Evolutionary conservation across 2,888 invertebrate species (phyloP), one percentile per base, ranked within the genome.

Genomic region (Onchidella celtica): DNA sequence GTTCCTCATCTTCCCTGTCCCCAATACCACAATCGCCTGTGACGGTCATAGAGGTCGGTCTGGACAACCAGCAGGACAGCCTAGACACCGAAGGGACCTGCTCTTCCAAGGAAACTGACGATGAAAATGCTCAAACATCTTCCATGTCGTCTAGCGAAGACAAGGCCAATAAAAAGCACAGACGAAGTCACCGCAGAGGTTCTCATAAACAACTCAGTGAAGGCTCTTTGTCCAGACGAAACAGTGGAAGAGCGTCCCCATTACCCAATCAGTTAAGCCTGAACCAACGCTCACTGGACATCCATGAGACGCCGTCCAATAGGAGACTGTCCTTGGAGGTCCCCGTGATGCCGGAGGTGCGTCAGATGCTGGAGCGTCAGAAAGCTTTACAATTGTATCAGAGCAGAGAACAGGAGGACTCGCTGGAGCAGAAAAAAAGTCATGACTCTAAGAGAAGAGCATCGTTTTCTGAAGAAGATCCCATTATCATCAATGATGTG

Each of bases 61-160:
- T 92, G n/a, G 92, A 91, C 83, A 92, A 91, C 82, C 89, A 89
- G 79, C 88, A 88, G 75, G 91, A 91, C 78, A 88, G 88, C 75
- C 40, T 90, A 3, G 91, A 91, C 40, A 83, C 85, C 0, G 89
- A 89, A 32, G 81, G 84, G 9, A 83, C 82, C n/a, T 40, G 72
- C 32, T 85, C 75, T 34, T 85, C 85, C 29, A 83, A 72, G 38
- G 85, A 85, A 4, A 76, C 40, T 29, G 83, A 83, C 55, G 82
- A 72, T 27, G 72, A 83, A n/a, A 69, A 77, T 29, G n/a, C 11
- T 11, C 2, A 65, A 38, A 14, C 40, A 2, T n/a, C 40, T 27
- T 3, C 57, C 4, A 47, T 57, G 11, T 68, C 34, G 6, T 17
- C 55, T 34, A 32, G 17, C 3, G 77, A 77, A 36, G 29, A 11